phyloP scores from a whole-genome alignment of 2,113 vertebrate species.

The Amazona guildingii region DNA sequence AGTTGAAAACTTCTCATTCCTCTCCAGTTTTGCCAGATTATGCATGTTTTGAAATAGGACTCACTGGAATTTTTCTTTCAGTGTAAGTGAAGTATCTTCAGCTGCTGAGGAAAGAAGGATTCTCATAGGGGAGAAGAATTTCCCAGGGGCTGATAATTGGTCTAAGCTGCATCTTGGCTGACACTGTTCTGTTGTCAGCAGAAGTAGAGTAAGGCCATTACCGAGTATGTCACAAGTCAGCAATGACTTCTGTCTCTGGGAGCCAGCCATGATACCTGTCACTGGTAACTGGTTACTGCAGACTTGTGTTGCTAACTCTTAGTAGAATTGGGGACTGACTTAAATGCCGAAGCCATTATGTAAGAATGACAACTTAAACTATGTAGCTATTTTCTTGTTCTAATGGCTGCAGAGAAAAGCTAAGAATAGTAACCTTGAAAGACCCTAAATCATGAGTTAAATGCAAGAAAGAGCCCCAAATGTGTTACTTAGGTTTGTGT shows the following conservation, averaged over 20 bases:
- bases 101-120: neutral
- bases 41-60: neutral
- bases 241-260: neutral
- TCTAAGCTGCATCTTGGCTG: neutral
- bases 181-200: neutral
- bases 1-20: neutral
- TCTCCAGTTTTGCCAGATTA: neutral
- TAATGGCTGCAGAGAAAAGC: neutral
- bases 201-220: constrained; percentile 9
- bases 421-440: neutral
- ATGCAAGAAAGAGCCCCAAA: neutral
- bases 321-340: neutral
- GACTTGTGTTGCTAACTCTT: neutral
- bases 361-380: neutral
- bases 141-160: neutral
- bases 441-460: neutral
- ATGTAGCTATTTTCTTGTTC: neutral
- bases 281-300: neutral
- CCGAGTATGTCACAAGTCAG: neutral
- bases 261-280: neutral
- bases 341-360: neutral
- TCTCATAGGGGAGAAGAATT: neutral
- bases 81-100: neutral
- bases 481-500: neutral
- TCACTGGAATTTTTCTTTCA: neutral